Conservation (phyloP, 2,888 invertebrate genomes). For the Cephus spinipes region DNA sequence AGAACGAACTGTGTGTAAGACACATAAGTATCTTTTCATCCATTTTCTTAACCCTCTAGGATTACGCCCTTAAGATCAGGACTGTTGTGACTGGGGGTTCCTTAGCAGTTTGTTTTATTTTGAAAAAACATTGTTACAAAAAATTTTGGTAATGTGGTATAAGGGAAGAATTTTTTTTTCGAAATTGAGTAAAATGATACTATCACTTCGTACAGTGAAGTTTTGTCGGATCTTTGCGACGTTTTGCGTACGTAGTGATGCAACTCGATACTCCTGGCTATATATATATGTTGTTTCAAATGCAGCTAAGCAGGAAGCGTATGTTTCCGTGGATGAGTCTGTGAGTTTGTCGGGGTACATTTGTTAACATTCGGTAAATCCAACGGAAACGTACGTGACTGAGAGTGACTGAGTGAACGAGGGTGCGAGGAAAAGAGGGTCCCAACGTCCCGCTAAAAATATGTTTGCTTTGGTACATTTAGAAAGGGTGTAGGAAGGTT, state of each 20-base stretch:
- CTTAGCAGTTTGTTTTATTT: not conserved
- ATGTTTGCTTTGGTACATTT: conserved; percentile 1
- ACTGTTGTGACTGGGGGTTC: not conserved
- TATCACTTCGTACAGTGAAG: no score
- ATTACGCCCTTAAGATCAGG: not conserved
- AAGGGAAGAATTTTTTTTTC: not conserved
- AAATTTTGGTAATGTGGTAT: not conserved
- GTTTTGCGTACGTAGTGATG: not conserved
- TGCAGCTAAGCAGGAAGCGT: not conserved
- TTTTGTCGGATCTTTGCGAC: not conserved
- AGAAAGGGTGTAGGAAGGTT: not conserved
- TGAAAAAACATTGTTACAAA: not conserved
- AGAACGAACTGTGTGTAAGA: conserved; percentile 16
- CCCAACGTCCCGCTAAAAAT: not conserved
- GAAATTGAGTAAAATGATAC: not conserved
- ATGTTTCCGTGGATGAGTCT: not conserved
- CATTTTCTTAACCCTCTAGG: not conserved
- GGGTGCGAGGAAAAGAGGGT: conserved; percentile 10
- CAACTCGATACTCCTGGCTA: not conserved
- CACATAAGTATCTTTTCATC: not conserved
- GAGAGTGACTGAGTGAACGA: conserved; percentile 1
- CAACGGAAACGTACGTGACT: conserved; percentile 20
- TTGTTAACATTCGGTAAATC: not conserved
- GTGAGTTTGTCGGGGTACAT: not conserved
- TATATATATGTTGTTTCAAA: not conserved